Base-by-base conservation (phyloP, 2,888 invertebrate genomes). In the Erynnis tages region DNA sequence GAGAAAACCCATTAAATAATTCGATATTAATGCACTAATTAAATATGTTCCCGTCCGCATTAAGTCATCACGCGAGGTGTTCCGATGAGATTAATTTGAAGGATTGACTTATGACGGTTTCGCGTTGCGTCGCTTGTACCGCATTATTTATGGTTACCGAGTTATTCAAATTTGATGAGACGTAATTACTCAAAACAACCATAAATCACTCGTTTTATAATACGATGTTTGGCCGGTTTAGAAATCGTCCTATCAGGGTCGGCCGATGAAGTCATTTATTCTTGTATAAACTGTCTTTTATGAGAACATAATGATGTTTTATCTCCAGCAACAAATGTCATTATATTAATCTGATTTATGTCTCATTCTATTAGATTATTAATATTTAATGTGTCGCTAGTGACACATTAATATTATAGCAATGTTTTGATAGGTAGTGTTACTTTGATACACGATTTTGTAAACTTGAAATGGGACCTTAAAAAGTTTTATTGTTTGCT, bases 111-210 rank as follows among this genome's bases (percentile, higher is more conserved):
- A 83, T 80, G 76, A 76, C 73, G 72, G 75, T 80, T 80, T 79
- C 71, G 79, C 76, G 73, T 74, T 73, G 73, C 71, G 65, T 72
- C 63, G 69, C 76, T 69, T 65, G 66, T 68, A 67, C 71, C 71
- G 78, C 79, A 61, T 67, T 65, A 82, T 85, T 85, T 85, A 83
- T 79, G 77, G 82, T 74, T 35, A 75, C 79, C 75, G 76, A 79
- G 81, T 85, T 88, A 88, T 87, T 87, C 81, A 87, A 87, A 87
- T 87, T 87, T 86, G 86, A 89, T 88, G 85, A 82, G 84, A 82
- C 82, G 80, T 85, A 79, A 88, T 88, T 86, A 87, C 78, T 87
- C 87, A 86, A 82, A 86, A 83, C 82, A 84, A 61, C 66, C 71
- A 87, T 89, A 88, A 89, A 88, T 89, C 86, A 88, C 76, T 67